phyloP scores from a whole-genome alignment of 1,140 invertebrate species.

The Zaprionus kolodkinae region DNA sequence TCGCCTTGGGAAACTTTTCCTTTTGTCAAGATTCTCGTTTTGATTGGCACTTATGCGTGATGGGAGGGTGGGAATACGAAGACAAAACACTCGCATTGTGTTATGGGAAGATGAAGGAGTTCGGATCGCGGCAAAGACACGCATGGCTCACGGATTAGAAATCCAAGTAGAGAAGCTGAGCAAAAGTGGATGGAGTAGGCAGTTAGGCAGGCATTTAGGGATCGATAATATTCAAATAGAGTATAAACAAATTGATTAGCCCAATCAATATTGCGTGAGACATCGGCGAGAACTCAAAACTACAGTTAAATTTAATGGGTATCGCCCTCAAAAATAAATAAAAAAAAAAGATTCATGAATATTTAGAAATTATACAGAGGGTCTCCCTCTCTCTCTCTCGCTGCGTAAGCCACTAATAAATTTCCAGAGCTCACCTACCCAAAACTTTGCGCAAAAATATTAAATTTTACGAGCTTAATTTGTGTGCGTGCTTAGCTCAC shows the following conservation, averaged over 20 bases:
- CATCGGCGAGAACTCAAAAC: conserved; percentile 39
- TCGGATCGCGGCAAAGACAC: conserved; percentile 23
- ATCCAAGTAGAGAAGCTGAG: conserved; percentile 1
- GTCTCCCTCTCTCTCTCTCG: neutral
- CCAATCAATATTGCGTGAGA: conserved; percentile 7
- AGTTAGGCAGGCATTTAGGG: conserved; percentile 6
- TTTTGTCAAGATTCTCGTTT: conserved; percentile 72
- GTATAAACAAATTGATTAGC: neutral
- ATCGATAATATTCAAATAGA: conserved; percentile 7
- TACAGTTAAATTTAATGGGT: conserved; percentile 67
- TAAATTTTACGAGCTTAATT: conserved; percentile 83
- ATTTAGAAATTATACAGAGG: conserved; percentile 57
- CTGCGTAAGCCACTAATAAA: conserved; percentile 63
- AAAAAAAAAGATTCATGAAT: conserved; percentile 36
- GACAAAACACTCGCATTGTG: conserved; percentile 54
- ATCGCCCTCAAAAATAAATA: conserved; percentile 7
- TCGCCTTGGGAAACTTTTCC: conserved; percentile 77
- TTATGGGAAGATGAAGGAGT: conserved; percentile 51
- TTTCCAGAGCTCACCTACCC: conserved; percentile 55
- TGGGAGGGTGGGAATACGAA: conserved; percentile 42
- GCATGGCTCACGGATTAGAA: conserved; percentile 19
- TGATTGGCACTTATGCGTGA: conserved; percentile 68
- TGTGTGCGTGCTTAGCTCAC: conserved; percentile 69
- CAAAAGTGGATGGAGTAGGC: neutral
- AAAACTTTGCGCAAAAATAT: conserved; percentile 72